Evolutionary conservation across 2,113 vertebrate species (phyloP).

Genomic region (Romanogobio albipinnatus): DNA sequence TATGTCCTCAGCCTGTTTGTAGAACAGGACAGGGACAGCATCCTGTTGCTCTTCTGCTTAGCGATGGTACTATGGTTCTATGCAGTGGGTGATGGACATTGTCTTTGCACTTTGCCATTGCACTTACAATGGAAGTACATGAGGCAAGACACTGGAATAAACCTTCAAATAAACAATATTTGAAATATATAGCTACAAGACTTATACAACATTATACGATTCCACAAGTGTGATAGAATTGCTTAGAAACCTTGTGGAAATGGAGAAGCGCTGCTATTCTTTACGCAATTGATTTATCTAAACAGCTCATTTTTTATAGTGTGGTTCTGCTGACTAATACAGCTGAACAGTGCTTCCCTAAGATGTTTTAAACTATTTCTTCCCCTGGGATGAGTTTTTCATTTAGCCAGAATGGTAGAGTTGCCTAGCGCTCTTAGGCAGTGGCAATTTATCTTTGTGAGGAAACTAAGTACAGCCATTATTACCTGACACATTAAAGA

Average conservation of each 20-base stretch:
- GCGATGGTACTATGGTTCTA: no score
- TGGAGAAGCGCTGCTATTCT: background rate
- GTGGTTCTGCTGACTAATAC: conserved; percentile 10
- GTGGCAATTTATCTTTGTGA: conserved; percentile 50
- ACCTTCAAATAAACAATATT: background rate
- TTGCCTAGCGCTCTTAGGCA: conserved; percentile 11
- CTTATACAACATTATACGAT: background rate
- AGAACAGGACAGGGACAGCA: no score
- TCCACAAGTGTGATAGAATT: background rate
- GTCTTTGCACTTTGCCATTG: no score
- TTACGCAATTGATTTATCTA: conserved; percentile 27
- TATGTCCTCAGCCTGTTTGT: no score
- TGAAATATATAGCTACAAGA: background rate
- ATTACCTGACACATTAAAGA: conserved; percentile 49
- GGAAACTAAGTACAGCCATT: conserved; percentile 46
- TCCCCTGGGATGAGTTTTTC: conserved; percentile 33
- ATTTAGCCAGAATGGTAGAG: conserved; percentile 28
- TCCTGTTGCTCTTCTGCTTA: no score
- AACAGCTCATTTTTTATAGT: conserved; percentile 29
- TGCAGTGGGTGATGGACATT: no score
- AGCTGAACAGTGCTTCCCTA: conserved; percentile 12
- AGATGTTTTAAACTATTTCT: conserved; percentile 32
- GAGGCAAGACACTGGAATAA: background rate
- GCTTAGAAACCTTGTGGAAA: background rate
- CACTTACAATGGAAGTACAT: background rate